These are phyloP conservation scores for Rallus limicola DNA, from an alignment of 2,113 vertebrate species.

Conservation along the genomic window DNA sequence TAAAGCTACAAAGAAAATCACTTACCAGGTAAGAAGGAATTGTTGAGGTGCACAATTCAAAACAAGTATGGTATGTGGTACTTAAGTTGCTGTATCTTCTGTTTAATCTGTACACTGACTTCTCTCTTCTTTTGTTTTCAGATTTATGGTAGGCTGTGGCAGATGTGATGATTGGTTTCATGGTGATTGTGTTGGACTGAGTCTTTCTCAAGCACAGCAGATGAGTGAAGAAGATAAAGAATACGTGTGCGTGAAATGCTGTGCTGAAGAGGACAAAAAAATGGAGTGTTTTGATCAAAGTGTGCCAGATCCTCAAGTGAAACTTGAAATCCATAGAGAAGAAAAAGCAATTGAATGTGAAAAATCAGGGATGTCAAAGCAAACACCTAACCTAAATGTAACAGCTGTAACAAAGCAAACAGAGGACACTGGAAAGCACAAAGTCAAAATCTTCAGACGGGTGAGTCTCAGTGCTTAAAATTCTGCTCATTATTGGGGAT, in stretches of 20 bases:
- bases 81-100: not conserved
- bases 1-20: constrained; percentile 35
- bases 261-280: constrained; percentile 90
- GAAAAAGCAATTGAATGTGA: constrained; percentile 78
- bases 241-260: constrained; percentile 95
- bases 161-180: constrained; percentile 99
- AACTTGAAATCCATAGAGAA: constrained; percentile 77
- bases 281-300: constrained; percentile 71
- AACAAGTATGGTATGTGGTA: not conserved
- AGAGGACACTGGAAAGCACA: constrained; percentile 76
- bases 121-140: constrained; percentile 34
- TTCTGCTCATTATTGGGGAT: not conserved
- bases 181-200: constrained; percentile 94
- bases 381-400: constrained; percentile 48
- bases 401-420: constrained; percentile 55
- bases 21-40: not conserved
- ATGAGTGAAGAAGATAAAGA: constrained; percentile 98
- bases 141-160: constrained; percentile 98
- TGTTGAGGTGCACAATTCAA: not conserved
- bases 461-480: constrained; percentile 67
- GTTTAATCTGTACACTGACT: not conserved
- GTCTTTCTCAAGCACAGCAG: constrained; percentile 90
- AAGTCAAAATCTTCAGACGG: constrained; percentile 87
- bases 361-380: constrained; percentile 75
- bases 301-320: constrained; percentile 70